A percentile compares a stretch with the other conserved stretches of the same genome.
phyloP scores from a whole-genome alignment of 1,140 invertebrate species.

The Papilio helenus region DNA sequence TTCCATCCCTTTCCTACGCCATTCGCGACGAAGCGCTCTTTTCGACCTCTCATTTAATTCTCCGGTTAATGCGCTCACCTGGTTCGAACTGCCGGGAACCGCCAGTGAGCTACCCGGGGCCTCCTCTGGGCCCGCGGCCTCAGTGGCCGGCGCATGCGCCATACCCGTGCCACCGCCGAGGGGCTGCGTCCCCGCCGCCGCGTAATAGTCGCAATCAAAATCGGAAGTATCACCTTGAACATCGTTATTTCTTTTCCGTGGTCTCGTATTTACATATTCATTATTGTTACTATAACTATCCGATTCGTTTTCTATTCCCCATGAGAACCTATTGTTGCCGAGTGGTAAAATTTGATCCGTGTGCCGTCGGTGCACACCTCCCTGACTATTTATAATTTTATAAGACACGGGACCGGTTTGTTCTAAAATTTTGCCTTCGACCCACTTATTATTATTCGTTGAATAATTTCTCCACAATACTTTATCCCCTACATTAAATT shows the following conservation, averaged over 20 bases:
- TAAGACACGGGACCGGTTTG: conserved; percentile 32
- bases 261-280: too few relatives aligned
- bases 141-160: too few relatives aligned
- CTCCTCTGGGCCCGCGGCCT: not conserved
- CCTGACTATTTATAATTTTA: conserved; percentile 12
- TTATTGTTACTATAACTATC: too few relatives aligned
- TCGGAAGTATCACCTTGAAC: not conserved
- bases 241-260: not conserved
- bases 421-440: not conserved
- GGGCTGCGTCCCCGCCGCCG: not conserved
- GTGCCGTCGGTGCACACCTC: conserved; percentile 7
- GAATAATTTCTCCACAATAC: not conserved
- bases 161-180: not conserved
- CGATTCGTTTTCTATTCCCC: conserved; percentile 17
- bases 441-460: not conserved
- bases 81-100: too few relatives aligned
- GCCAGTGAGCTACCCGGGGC: too few relatives aligned
- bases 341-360: conserved; percentile 31
- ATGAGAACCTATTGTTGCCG: conserved; percentile 18
- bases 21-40: too few relatives aligned
- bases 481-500: conserved; percentile 13
- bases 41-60: not conserved
- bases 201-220: not conserved
- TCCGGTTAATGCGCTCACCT: not conserved
- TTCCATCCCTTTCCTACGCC: too few relatives aligned